Conservation (phyloP, 2,888 invertebrate species). For the Chymomyza caudatula region DNA sequence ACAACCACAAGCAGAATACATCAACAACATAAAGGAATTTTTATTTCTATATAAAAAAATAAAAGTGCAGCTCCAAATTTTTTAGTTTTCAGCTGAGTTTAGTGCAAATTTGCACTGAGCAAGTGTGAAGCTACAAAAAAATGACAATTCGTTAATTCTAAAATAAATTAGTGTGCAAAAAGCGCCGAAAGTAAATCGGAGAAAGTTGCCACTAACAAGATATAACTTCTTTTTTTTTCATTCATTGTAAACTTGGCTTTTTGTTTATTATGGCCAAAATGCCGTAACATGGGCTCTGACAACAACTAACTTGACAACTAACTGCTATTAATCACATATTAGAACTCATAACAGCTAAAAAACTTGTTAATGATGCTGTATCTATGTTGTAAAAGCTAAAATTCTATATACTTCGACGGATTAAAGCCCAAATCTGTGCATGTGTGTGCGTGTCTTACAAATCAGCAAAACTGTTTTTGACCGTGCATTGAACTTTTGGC, state of each 20-base stretch:
- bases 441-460: not conserved
- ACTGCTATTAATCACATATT: slow-evolving; percentile 60
- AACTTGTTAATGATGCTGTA: slow-evolving; percentile 50
- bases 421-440: slow-evolving; percentile 13
- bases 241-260: not conserved
- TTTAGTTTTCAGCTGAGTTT: too few species aligned
- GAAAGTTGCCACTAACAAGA: slow-evolving; percentile 44
- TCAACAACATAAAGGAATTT: slow-evolving; percentile 4
- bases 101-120: not conserved
- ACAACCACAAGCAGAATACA: not conserved
- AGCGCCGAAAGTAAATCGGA: slow-evolving; percentile 62
- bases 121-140: too few species aligned
- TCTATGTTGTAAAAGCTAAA: not conserved
- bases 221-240: not conserved
- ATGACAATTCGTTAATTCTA: slow-evolving; percentile 39
- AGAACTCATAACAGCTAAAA: slow-evolving; percentile 30
- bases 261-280: slow-evolving; percentile 22
- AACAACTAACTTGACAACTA: not conserved
- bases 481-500: slow-evolving; percentile 50
- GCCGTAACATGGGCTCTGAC: slow-evolving; percentile 4
- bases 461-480: not conserved
- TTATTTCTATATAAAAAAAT: not conserved
- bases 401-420: slow-evolving; percentile 4
- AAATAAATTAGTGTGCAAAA: too few species aligned
- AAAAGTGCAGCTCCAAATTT: too few species aligned